Percentiles rank a stretch among this genome's conserved stretches.
Evolutionary conservation across 2,113 vertebrate species (phyloP).

Genomic region (Oreochromis aureus): DNA sequence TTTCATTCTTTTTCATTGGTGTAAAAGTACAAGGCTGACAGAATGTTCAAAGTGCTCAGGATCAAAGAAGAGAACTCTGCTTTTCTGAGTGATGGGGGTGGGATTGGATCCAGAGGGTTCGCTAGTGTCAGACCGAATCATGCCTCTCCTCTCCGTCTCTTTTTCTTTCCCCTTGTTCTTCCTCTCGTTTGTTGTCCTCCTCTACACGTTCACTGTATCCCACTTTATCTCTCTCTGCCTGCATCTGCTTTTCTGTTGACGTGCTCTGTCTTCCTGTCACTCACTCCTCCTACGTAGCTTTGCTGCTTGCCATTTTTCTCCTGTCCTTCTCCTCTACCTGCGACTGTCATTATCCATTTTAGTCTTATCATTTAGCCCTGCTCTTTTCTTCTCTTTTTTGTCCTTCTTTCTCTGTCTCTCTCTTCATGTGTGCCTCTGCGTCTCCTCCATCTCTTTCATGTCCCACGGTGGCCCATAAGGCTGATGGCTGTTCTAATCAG

Average conservation of each 20-base stretch:
- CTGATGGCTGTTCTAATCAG: constrained; percentile 37
- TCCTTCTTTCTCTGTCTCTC: neutral
- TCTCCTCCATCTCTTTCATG: neutral
- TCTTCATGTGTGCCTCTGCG: neutral
- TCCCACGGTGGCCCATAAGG: neutral
- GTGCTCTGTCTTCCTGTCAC: neutral
- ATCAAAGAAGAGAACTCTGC: constrained; percentile 64
- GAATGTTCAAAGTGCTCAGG: constrained; percentile 72
- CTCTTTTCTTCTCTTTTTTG: neutral
- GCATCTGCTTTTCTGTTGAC: neutral
- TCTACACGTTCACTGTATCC: constrained; percentile 6
- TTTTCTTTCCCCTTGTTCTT: neutral
- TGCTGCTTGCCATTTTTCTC: neutral
- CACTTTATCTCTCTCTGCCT: neutral
- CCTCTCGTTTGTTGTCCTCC: neutral
- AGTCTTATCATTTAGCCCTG: neutral
- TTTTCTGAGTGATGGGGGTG: constrained; percentile 48
- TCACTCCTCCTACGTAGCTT: neutral
- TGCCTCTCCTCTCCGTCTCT: constrained; percentile 1
- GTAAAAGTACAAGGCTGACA: constrained; percentile 61
- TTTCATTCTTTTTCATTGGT: neutral
- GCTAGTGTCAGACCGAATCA: constrained; percentile 46
- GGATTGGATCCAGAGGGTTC: constrained; percentile 54
- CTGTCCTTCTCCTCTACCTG: neutral
- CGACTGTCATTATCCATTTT: constrained; percentile 8